Percentiles rank a stretch among this genome's conserved stretches.
These are phyloP conservation scores for Sebastes ruberrimus DNA, from an alignment of 2,797 vertebrate genomes.

Conservation along the genomic window DNA sequence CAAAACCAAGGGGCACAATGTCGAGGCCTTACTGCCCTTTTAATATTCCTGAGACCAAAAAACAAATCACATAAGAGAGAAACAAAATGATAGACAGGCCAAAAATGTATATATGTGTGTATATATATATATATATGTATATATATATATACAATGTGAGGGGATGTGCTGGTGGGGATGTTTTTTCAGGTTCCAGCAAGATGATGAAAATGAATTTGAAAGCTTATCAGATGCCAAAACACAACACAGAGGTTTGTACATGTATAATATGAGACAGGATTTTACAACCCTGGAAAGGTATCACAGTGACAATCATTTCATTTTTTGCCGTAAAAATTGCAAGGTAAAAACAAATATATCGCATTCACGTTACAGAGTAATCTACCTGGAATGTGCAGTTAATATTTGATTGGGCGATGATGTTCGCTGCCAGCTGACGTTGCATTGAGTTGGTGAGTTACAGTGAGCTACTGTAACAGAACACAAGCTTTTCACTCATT, in stretches of 20 bases:
- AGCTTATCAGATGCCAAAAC: no score
- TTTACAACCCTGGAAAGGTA: background rate
- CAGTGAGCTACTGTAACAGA: no score
- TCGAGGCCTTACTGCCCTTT: background rate
- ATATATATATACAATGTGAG: background rate
- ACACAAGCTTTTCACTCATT: no score
- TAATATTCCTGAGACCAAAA: background rate
- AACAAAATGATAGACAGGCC: no score
- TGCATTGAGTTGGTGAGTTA: no score
- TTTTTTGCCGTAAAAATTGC: no score
- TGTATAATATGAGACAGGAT: no score
- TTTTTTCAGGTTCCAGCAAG: background rate
- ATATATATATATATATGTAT: no score
- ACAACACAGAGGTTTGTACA: no score
- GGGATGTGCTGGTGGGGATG: background rate
- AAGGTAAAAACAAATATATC: no score
- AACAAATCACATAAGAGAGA: background rate
- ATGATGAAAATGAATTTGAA: background rate
- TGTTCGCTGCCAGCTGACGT: no score
- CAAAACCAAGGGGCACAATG: background rate
- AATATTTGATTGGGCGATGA: background rate
- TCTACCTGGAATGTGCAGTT: background rate
- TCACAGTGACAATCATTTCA: rapidly evolving
- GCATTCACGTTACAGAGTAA: background rate
- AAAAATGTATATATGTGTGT: no score